Evolutionary conservation across 2,888 invertebrate species (phyloP), one percentile per base, ranked within the genome.

Genomic region (Leucophora obtusa): DNA sequence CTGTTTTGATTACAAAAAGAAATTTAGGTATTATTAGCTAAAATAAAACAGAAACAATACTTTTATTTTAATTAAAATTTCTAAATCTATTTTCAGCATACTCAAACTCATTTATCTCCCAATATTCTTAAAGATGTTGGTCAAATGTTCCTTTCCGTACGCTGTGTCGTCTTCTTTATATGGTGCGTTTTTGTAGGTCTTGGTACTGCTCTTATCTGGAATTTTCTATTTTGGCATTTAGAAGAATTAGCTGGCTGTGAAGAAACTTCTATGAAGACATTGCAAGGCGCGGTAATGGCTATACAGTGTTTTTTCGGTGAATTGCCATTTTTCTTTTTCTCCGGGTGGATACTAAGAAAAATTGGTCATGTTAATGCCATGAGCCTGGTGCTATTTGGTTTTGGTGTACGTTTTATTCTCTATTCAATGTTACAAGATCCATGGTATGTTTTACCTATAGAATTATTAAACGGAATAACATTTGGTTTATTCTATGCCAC

Each of bases 401-500:
- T 96, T 87, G 96, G 96, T 0, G 89, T 96, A 0, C 93, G 98
- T 63, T 96, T 96, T 86, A 91, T 96, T 80, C 91, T 95, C 15
- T 98, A 98, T 89, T 97, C 97, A 2, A 90, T 94, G 68, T 90
- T 97, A 68, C 91, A 91, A 0, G 94, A 96, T 89, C 94, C 96
- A 0, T 97, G 97, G 97, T 93, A 93, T 91, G 93, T 95, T 59
- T 91, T 98, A 77, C 94, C 96, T 0, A 93, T 98, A 66, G 98
- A 98, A 89, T 89, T 97, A 79, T 90, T 96, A 9, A 97, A 98
- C 89, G 97, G 98, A 0, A 91, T 97, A 21, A 96, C 97, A 0
- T 96, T 96, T 88, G 97, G 97, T 18, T 92, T 97, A 87, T 96
- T 96, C 86, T 97, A 96, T 89, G 94, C 96, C 0, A 94, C 96